Evolutionary conservation across 37 sponge, comb jelly and placozoan genomes (phyloP).

Genomic region (Mnemiopsis leidyi): DNA sequence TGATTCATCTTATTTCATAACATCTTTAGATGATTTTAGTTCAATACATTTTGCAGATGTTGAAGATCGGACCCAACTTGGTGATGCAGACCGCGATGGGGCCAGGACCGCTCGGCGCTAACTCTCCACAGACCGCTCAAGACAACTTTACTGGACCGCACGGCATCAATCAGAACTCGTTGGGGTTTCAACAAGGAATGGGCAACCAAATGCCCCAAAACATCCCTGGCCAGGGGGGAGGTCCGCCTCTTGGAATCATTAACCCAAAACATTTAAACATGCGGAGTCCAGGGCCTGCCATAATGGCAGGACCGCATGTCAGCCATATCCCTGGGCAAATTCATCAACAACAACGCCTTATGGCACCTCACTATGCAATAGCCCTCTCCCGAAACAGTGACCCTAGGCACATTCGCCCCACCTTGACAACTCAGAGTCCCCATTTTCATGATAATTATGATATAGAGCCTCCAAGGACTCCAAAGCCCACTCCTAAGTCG

Average conservation of each 20-base stretch:
- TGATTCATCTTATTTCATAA: too few relatives aligned
- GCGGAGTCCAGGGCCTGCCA: slow-evolving; percentile 56
- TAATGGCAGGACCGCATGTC: slow-evolving; percentile 53
- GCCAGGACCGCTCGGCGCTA: background rate
- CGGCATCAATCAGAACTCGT: background rate
- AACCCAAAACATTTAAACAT: slow-evolving; percentile 62
- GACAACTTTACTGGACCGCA: background rate
- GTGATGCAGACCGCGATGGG: slow-evolving; percentile 63
- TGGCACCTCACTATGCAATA: slow-evolving; percentile 59
- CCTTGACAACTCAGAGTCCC: slow-evolving; percentile 42
- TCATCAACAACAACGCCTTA: slow-evolving; percentile 42
- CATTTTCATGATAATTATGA: slow-evolving; percentile 66
- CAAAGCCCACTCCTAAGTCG: slow-evolving; percentile 6
- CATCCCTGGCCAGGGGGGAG: slow-evolving; percentile 43
- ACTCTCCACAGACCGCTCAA: background rate
- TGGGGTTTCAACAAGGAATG: slow-evolving; percentile 47
- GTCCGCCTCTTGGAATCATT: slow-evolving; percentile 9
- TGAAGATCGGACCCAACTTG: slow-evolving; percentile 56
- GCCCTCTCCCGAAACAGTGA: slow-evolving; percentile 46
- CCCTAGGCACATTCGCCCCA: slow-evolving; percentile 53
- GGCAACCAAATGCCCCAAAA: background rate
- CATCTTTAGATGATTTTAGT: background rate
- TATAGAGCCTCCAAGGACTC: slow-evolving; percentile 64
- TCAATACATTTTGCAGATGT: slow-evolving; percentile 57
- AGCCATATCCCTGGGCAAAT: slow-evolving; percentile 51